Conservation (phyloP, 2,113 vertebrate species). For the Myodes glareolus region DNA sequence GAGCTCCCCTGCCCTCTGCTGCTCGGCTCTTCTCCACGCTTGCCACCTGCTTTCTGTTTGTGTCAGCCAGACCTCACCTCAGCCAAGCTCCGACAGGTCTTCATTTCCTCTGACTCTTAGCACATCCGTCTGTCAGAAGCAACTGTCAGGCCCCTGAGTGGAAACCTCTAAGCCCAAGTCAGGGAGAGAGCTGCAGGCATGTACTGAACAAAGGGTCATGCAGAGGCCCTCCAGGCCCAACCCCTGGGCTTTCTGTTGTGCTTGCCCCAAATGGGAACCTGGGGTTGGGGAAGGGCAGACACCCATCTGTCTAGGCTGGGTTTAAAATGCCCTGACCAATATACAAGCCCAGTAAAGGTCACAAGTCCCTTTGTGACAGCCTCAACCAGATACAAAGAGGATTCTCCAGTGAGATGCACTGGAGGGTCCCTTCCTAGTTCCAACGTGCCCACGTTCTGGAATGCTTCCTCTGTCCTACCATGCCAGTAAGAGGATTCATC, state of each 20-base stretch:
- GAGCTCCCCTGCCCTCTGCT: accelerated
- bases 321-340: not conserved
- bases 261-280: not conserved
- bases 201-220: not conserved
- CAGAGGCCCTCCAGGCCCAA: not conserved
- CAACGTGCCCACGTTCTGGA: not conserved
- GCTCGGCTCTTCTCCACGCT: not conserved
- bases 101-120: not conserved
- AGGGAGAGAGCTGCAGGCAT: not conserved
- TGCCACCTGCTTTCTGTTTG: not conserved
- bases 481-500: not conserved
- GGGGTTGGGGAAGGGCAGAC: not conserved
- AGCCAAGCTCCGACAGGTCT: not conserved
- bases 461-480: not conserved
- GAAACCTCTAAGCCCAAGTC: not conserved
- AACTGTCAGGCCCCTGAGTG: not conserved
- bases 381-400: not conserved
- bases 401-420: not conserved
- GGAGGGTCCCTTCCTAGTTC: no score
- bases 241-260: not conserved
- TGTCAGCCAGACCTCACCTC: not conserved
- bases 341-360: not conserved
- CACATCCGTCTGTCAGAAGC: conserved; percentile 62
- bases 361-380: not conserved
- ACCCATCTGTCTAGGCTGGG: not conserved